Conservation (phyloP, 2,888 invertebrate genomes). For the Steromphala cineraria region DNA sequence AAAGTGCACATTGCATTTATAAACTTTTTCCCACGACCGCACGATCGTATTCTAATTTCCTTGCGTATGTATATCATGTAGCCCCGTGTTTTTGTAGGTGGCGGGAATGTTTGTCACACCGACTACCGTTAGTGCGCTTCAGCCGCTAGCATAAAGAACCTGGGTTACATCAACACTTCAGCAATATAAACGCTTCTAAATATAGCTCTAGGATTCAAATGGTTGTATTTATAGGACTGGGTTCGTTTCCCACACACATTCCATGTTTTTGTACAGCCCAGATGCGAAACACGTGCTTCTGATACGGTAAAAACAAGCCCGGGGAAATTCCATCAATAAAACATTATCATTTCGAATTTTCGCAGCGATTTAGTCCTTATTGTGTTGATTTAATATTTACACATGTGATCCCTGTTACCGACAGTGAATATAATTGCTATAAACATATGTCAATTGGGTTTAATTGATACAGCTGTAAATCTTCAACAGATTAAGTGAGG, state of each 20-base stretch:
- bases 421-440: not conserved
- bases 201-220: not conserved
- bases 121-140: not conserved
- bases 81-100: too few species aligned
- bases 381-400: not conserved
- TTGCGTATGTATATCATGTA: too few species aligned
- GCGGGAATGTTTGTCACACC: too few species aligned
- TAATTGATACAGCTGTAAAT: too few species aligned
- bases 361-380: not conserved
- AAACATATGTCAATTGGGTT: not conserved
- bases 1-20: too few species aligned
- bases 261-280: not conserved
- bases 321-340: not conserved
- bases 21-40: too few species aligned
- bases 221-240: not conserved
- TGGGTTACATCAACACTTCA: not conserved
- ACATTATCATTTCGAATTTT: not conserved
- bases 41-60: too few species aligned
- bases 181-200: not conserved
- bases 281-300: not conserved
- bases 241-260: slow-evolving; percentile 8
- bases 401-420: not conserved
- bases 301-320: not conserved
- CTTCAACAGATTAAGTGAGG: too few species aligned
- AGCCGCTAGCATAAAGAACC: not conserved